Base-by-base conservation (phyloP, 2,888 invertebrate species). In the Lepidochrysops patricia region DNA sequence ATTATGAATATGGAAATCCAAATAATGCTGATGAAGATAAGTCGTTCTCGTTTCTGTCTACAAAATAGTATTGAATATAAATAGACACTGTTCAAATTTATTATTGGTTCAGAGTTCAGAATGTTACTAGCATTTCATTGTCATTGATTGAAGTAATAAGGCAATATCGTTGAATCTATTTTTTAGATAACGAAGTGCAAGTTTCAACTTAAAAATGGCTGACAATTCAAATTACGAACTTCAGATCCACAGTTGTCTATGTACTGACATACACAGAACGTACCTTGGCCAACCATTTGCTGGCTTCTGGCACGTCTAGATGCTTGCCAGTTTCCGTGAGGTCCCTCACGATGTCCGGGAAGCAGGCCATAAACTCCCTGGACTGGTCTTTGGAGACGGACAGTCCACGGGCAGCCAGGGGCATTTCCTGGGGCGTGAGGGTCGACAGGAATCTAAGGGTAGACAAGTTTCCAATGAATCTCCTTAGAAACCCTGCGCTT, bases 261-360 rank as follows among this genome's bases (percentile, higher is more conserved):
- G 62, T 72, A 76, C 78, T 75, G 77, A 78, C 74, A 67, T 64
- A 69, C 67, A 73, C 72, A 69, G 70, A 72, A 82, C 82, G 79
- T 86, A 95, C 94, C 91, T 95, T 94, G 60, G 94, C 92, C 82
- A 94, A 91, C 93, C 96, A 94, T 77, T 94, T 94, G 67, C 93
- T 93, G 66, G 94, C 94, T 79, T 95, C 94, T 35, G 94, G 93
- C 79, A 95, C 92, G 76, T 96, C 95, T 63, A 91, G 91, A 79
- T 93, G 92, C 73, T 94, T 92, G 69, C 93, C 93, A 70, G 92
- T 91, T 73, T 95, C 94, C 35, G 95, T 95, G 66, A 97, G 89
- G 80, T 96, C 96, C 70, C 95, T 90, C 63, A 97, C 95, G 71
- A 97, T 89, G 82, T 96, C 96, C 73, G 96, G 96, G 90, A 96